Percentiles rank a stretch among this genome's conserved stretches.
These are phyloP conservation scores for Prenolepis imparis DNA, from an alignment of 2,888 invertebrate species.

Conservation along the genomic window DNA sequence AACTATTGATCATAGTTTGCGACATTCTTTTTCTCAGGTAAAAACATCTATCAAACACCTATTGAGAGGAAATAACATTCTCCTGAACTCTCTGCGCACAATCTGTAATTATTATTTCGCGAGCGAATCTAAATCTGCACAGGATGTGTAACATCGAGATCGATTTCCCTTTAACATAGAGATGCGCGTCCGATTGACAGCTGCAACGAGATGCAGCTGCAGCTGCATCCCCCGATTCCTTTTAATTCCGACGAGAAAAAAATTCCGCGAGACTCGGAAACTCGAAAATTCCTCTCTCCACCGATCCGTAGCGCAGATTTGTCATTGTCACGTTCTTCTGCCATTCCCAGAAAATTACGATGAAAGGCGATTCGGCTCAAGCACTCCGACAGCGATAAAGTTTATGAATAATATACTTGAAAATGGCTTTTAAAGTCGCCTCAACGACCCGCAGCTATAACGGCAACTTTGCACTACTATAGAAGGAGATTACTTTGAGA, in stretches of 20 bases:
- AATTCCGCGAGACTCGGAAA: neutral
- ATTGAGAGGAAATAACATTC: no score
- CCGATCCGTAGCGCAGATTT: slow-evolving; percentile 17
- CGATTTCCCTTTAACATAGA: neutral
- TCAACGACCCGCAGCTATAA: slow-evolving; percentile 38
- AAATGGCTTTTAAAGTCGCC: slow-evolving; percentile 53
- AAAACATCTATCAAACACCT: no score
- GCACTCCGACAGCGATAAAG: slow-evolving; percentile 41
- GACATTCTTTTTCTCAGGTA: no score
- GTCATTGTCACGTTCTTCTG: slow-evolving; percentile 29
- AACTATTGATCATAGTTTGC: no score
- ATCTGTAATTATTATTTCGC: neutral
- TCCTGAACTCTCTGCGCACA: neutral
- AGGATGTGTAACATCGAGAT: neutral
- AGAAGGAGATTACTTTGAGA: slow-evolving; percentile 38
- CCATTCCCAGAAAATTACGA: slow-evolving; percentile 42
- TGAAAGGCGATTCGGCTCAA: slow-evolving; percentile 33
- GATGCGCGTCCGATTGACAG: neutral
- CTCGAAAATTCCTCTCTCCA: neutral
- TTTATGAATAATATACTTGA: slow-evolving; percentile 56
- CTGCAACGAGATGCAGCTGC: neutral
- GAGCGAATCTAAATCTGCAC: neutral
- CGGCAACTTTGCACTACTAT: slow-evolving; percentile 51
- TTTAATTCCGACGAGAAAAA: neutral
- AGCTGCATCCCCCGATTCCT: neutral